Evolutionary conservation across 2,113 vertebrate genomes (phyloP), one percentile per base, ranked within the genome.

Genomic region (Pygoscelis adeliae): DNA sequence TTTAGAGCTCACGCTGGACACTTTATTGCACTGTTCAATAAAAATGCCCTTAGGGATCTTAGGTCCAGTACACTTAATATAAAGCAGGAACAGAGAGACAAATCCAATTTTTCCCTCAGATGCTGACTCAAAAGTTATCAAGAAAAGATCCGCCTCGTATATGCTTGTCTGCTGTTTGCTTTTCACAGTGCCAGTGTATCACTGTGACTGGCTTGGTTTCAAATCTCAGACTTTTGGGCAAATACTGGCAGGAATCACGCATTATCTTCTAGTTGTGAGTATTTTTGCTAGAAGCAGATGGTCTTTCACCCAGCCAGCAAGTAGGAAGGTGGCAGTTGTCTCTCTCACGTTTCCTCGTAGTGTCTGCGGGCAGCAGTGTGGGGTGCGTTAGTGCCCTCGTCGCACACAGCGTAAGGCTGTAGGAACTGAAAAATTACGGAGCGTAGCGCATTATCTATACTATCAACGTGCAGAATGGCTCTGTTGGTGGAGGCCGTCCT

Each of bases 361-460:
- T 1, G 26, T 13, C 26, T 2, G 72, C 25, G 58, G 72, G 52
- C 34, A 76, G 73, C 69, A 40, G 58, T 1, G 1, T 0, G 40
- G 29, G 42, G 3, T 10, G 61, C 5, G 7, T 13, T 8, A 10
- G 47, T 21, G 46, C 22, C 34, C 16, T 32, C 1, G 1, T n/a
- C 44, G 4, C 55, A 4, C 8, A 2, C 22, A 5, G 29, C 1
- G 30, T 10, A 5, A n/a, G 66, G 55, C 27, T 18, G 74, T 34
- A 30, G 56, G 62, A 20, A 1, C 23, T 13, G 49, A 8, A 9
- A 3, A 4, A 3, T 7, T 16, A 10, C 1, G 6, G 9, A 7
- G 16, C 2, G 0, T 12, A 1, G 1, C 0, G 16, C 2, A 1
- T 27, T 6, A 1, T 27, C 14, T 7, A 4, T 17, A 27, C 62